Percentiles rank a stretch among this genome's conserved stretches.
These are phyloP conservation scores for Daphoenositta chrysoptera DNA, from an alignment of 2,113 vertebrate genomes.

Conservation along the genomic window DNA sequence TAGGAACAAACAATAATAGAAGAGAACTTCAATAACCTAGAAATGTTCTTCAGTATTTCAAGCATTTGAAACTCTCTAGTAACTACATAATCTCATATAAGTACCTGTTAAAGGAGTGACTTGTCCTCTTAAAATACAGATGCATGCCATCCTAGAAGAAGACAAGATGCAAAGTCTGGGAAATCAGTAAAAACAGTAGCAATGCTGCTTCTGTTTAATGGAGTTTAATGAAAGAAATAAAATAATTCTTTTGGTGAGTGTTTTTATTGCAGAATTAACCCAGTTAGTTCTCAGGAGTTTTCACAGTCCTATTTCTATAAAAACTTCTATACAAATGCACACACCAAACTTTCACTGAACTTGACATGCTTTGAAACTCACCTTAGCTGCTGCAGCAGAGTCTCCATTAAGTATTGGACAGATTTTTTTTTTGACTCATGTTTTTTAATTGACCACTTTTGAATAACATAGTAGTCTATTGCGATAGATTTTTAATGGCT, in stretches of 20 bases:
- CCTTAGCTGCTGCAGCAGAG: background rate
- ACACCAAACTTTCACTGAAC: background rate
- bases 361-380: background rate
- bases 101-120: background rate
- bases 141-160: background rate
- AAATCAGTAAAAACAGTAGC: background rate
- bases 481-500: background rate
- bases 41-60: background rate
- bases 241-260: background rate
- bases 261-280: background rate
- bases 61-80: background rate
- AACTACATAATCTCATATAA: background rate
- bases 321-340: background rate
- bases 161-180: background rate
- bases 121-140: background rate
- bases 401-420: background rate
- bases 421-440: background rate
- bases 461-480: background rate
- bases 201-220: background rate
- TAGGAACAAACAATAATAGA: constrained; percentile 14
- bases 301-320: background rate
- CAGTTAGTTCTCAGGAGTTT: background rate
- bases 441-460: background rate
- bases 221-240: background rate
- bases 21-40: background rate